Evolutionary conservation across 1,140 invertebrate genomes (phyloP).

Genomic region (Dendroctonus ponderosae): DNA sequence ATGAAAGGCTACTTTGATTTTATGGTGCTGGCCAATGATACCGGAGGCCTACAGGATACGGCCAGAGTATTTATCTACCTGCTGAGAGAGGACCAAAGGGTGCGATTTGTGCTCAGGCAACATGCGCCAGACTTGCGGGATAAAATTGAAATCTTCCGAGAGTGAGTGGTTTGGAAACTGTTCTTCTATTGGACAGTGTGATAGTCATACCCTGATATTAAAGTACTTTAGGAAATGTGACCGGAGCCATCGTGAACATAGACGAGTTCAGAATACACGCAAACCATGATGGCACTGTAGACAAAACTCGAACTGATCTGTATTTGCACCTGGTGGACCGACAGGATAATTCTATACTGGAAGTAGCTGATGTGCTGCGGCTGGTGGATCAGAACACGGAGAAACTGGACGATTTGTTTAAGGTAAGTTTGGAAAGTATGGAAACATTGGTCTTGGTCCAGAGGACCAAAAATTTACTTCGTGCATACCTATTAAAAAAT

Average conservation of each 20-base stretch:
- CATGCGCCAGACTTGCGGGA: slow-evolving; percentile 82
- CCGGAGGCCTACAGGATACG: slow-evolving; percentile 72
- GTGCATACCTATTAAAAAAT: too few species aligned
- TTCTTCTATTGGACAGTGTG: too few species aligned
- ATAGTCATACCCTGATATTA: slow-evolving; percentile 21
- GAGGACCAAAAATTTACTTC: too few species aligned
- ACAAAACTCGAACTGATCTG: slow-evolving; percentile 91
- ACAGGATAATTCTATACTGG: slow-evolving; percentile 86
- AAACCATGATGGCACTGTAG: slow-evolving; percentile 87
- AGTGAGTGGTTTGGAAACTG: slow-evolving; percentile 61
- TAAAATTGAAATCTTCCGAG: slow-evolving; percentile 74
- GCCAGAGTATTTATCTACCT: slow-evolving; percentile 88
- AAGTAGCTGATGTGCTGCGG: slow-evolving; percentile 78
- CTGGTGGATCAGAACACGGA: slow-evolving; percentile 91
- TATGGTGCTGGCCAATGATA: slow-evolving; percentile 82
- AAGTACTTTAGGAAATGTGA: slow-evolving; percentile 78
- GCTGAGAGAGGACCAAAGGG: slow-evolving; percentile 87
- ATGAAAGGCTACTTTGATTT: slow-evolving; percentile 98
- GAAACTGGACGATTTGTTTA: slow-evolving; percentile 82
- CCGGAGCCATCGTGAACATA: slow-evolving; percentile 88
- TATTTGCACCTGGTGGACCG: slow-evolving; percentile 90
- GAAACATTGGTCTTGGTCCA: too few species aligned
- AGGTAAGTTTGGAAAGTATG: too few species aligned
- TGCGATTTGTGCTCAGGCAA: slow-evolving; percentile 86
- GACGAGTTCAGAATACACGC: slow-evolving; percentile 92